Conservation (phyloP, 2,797 vertebrate species). For the Thaleichthys pacificus region DNA sequence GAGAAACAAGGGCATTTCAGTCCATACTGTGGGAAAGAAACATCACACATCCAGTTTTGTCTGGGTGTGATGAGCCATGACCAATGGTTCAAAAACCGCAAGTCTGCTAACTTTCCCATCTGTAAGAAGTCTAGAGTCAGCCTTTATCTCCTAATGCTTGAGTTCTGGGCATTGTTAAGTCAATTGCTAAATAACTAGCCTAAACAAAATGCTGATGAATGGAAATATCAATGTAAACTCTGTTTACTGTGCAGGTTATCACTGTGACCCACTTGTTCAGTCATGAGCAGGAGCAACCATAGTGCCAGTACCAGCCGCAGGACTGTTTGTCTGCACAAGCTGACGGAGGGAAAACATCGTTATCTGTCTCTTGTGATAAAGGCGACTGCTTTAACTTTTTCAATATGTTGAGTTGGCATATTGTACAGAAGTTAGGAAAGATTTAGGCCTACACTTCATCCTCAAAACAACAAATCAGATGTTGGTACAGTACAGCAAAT, state of each 20-base stretch:
- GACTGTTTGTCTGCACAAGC: not conserved
- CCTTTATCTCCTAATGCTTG: conserved; percentile 42
- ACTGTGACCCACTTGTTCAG: conserved; percentile 47
- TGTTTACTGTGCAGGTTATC: conserved; percentile 46
- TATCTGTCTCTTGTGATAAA: not conserved
- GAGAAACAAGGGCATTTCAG: conserved; percentile 33
- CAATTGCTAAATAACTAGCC: conserved; percentile 19
- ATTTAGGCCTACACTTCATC: no score
- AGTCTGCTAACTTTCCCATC: conserved; percentile 19
- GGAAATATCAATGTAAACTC: conserved; percentile 38
- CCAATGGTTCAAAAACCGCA: conserved; percentile 36
- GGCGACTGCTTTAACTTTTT: no score
- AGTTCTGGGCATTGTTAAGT: conserved; percentile 40
- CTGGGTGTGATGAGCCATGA: conserved; percentile 43
- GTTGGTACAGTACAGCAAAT: no score
- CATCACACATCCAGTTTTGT: conserved; percentile 16
- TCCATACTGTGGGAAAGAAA: conserved; percentile 27
- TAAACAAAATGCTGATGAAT: conserved; percentile 31
- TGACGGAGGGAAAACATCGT: not conserved
- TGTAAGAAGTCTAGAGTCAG: conserved; percentile 34
- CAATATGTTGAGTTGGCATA: no score
- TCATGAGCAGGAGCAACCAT: conserved; percentile 36
- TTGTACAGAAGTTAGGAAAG: no score
- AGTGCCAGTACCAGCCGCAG: not conserved
- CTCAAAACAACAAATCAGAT: no score